Evolutionary conservation across 1,140 invertebrate genomes (phyloP).

Genomic region (Babylonia areolata): DNA sequence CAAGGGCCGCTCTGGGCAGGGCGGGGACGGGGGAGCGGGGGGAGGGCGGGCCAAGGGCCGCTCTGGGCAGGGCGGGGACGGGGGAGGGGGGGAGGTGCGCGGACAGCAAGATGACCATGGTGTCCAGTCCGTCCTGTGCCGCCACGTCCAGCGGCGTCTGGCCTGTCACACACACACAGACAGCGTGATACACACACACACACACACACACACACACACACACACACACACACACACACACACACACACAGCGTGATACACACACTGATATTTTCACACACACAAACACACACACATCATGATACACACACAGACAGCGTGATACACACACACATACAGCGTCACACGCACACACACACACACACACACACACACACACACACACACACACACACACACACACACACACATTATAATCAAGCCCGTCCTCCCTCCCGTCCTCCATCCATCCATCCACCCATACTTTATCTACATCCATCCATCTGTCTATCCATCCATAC

Average conservation of each 20-base stretch:
- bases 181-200: too few relatives aligned
- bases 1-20: not conserved
- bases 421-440: too few relatives aligned
- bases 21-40: not conserved
- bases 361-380: not conserved
- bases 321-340: not conserved
- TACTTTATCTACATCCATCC: too few relatives aligned
- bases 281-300: too few relatives aligned
- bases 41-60: not conserved
- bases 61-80: not conserved
- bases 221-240: too few relatives aligned
- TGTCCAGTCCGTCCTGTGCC: not conserved
- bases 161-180: not conserved
- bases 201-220: too few relatives aligned
- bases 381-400: conserved; percentile 13
- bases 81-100: not conserved
- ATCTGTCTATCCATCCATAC: too few relatives aligned
- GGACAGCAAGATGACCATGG: not conserved
- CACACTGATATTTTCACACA: not conserved
- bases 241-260: not conserved
- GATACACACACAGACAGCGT: not conserved
- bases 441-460: too few relatives aligned
- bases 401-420: not conserved
- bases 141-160: conserved; percentile 19
- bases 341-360: not conserved